phyloP scores from a whole-genome alignment of 1,140 invertebrate genomes.

The Pogonognathellus flavescens region DNA sequence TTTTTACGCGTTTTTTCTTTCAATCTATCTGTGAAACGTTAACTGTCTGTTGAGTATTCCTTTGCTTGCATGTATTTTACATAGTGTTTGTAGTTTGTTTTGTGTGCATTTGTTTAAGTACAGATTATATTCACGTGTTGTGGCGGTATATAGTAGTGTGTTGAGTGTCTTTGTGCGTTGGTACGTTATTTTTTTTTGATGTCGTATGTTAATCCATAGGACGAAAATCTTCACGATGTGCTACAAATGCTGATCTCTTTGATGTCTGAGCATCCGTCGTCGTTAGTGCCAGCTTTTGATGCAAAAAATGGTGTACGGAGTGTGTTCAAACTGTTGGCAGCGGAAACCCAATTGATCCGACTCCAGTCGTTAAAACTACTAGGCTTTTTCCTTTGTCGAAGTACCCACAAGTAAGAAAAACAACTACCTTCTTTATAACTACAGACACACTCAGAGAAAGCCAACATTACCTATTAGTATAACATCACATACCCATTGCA shows the following conservation, averaged over 20 bases:
- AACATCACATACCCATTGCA: no score
- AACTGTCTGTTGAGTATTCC: no score
- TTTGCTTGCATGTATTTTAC: neutral
- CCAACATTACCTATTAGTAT: no score
- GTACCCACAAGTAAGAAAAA: slow-evolving; percentile 88
- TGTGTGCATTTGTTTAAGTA: neutral
- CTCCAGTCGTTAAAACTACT: slow-evolving; percentile 95
- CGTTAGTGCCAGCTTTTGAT: slow-evolving; percentile 99
- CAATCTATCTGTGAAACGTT: no score
- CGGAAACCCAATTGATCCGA: slow-evolving; percentile 92
- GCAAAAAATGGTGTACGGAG: slow-evolving; percentile 95
- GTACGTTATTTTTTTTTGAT: slow-evolving; percentile 22
- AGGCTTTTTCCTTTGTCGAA: slow-evolving; percentile 93
- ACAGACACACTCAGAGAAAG: no score
- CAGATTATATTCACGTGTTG: neutral
- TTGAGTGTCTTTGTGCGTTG: neutral
- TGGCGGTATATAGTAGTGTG: neutral
- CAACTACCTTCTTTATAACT: no score
- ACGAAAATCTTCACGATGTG: slow-evolving; percentile 99
- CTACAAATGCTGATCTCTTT: slow-evolving; percentile 95
- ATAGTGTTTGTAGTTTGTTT: neutral
- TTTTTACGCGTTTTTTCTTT: slow-evolving; percentile 5
- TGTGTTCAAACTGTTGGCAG: slow-evolving; percentile 96
- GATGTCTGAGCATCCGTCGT: slow-evolving; percentile 97
- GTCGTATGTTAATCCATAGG: slow-evolving; percentile 74